phyloP scores from a whole-genome alignment of 2,797 vertebrate genomes.

The Adrianichthys oophorus region DNA sequence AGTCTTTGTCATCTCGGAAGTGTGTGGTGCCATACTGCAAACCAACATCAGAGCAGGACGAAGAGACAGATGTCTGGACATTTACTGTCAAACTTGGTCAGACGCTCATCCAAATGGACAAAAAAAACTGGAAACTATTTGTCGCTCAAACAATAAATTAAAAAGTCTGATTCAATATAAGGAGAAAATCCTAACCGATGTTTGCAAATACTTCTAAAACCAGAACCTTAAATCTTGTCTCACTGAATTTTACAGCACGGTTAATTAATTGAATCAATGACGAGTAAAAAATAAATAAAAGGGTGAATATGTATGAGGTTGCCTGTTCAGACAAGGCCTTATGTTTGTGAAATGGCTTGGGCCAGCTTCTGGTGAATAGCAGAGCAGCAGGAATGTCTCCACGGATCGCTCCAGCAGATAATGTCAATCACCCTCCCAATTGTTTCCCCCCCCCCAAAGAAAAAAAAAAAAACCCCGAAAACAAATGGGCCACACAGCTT shows the following conservation, averaged over 20 bases:
- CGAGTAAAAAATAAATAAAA: slow-evolving; percentile 36
- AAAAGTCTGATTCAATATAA: slow-evolving; percentile 3
- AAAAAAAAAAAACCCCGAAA: slow-evolving; percentile 60
- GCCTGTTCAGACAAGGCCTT: slow-evolving; percentile 44
- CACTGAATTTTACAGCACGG: slow-evolving; percentile 4
- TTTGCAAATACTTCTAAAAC: too few relatives aligned
- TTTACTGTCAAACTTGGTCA: slow-evolving; percentile 81
- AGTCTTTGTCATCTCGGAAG: slow-evolving; percentile 81
- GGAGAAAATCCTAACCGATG: too few relatives aligned
- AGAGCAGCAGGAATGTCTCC: slow-evolving; percentile 69
- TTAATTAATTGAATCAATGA: slow-evolving; percentile 27
- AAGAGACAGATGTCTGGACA: slow-evolving; percentile 83
- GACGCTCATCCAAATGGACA: slow-evolving; percentile 66
- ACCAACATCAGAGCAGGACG: slow-evolving; percentile 72
- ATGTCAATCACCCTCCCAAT: slow-evolving; percentile 82
- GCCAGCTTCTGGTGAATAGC: slow-evolving; percentile 51
- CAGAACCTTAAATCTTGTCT: too few relatives aligned
- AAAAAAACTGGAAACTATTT: slow-evolving; percentile 51
- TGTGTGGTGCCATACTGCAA: slow-evolving; percentile 69
- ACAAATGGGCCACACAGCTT: slow-evolving; percentile 84
- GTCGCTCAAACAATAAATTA: slow-evolving; percentile 27
- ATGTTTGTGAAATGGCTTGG: slow-evolving; percentile 51
- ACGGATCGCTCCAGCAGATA: slow-evolving; percentile 75
- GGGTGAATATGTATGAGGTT: slow-evolving; percentile 24
- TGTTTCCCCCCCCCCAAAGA: slow-evolving; percentile 76